Percentiles rank a stretch among this genome's conserved stretches.
These are phyloP conservation scores for Agriotes lineatus DNA, from an alignment of 2,888 invertebrate genomes.

Conservation along the genomic window DNA sequence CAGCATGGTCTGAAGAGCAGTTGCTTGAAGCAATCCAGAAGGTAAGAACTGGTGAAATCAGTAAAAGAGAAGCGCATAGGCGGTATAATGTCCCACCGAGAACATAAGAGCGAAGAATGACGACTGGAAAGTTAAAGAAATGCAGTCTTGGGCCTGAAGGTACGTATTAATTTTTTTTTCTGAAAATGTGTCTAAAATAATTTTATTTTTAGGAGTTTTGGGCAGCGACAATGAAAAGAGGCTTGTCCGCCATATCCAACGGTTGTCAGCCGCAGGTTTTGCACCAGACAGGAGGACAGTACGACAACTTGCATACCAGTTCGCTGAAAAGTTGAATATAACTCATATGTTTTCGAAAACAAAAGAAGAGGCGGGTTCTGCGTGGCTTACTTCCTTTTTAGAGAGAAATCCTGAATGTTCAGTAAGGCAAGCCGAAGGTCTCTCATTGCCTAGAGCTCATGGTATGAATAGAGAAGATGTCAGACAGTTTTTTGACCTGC, in stretches of 20 bases:
- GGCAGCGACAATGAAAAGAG: conserved; percentile 19
- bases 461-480: no score
- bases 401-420: conserved; percentile 22
- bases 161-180: neutral
- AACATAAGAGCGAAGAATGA: neutral
- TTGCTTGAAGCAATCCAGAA: neutral
- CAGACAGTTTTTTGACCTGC: conserved; percentile 30
- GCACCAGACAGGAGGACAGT: conserved; percentile 18
- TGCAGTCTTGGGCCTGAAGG: neutral
- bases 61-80: conserved; percentile 16
- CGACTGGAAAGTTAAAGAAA: neutral
- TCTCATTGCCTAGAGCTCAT: conserved; percentile 5
- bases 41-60: neutral
- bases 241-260: conserved; percentile 11
- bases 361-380: conserved; percentile 19
- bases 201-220: neutral
- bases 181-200: neutral
- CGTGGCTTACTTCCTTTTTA: conserved; percentile 18
- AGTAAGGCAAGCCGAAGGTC: conserved; percentile 26
- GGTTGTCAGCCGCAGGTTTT: conserved; percentile 20
- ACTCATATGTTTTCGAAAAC: conserved; percentile 9
- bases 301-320: conserved; percentile 25
- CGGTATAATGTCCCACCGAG: neutral
- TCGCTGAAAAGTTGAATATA: conserved; percentile 24
- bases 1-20: neutral